Percentiles rank a stretch among this genome's conserved stretches.
Evolutionary conservation across 1,140 invertebrate species (phyloP).

Genomic region (Orius insidiosus): DNA sequence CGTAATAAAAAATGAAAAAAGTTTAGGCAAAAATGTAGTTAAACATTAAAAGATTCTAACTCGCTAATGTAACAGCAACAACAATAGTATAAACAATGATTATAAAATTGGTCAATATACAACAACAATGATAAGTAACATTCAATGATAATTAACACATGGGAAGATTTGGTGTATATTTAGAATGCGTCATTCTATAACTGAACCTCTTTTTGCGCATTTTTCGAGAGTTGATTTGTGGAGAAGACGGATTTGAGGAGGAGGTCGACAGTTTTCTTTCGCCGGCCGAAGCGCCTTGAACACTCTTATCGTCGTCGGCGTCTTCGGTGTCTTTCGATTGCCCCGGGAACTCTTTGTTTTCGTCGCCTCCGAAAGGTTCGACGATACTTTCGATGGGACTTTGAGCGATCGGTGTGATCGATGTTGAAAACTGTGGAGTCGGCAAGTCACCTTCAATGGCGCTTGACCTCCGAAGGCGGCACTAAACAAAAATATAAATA

Average conservation of each 20-base stretch:
- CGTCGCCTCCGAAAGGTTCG: not conserved
- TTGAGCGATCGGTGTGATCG: conserved; percentile 6
- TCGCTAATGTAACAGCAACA: too few species aligned
- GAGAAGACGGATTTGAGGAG: conserved; percentile 9
- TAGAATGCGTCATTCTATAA: conserved; percentile 4
- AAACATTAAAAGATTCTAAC: too few species aligned
- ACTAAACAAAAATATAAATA: conserved; percentile 8
- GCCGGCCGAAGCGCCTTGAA: not conserved
- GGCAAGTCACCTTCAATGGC: conserved; percentile 35
- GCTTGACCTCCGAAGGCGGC: conserved; percentile 28
- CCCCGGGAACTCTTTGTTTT: not conserved
- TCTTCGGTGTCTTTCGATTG: not conserved
- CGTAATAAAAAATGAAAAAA: too few species aligned
- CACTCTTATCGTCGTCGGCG: not conserved
- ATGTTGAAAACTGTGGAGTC: conserved; percentile 22
- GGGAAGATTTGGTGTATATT: too few species aligned
- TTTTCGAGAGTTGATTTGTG: conserved; percentile 9
- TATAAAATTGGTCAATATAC: too few species aligned
- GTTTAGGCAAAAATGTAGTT: too few species aligned
- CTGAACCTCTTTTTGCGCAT: conserved; percentile 15
- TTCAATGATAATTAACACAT: too few species aligned
- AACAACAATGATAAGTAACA: too few species aligned
- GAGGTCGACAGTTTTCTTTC: conserved; percentile 2
- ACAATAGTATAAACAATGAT: too few species aligned
- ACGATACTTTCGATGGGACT: conserved; percentile 5